phyloP scores from a whole-genome alignment of 2,888 invertebrate genomes.

The Allolobophora icterica region DNA sequence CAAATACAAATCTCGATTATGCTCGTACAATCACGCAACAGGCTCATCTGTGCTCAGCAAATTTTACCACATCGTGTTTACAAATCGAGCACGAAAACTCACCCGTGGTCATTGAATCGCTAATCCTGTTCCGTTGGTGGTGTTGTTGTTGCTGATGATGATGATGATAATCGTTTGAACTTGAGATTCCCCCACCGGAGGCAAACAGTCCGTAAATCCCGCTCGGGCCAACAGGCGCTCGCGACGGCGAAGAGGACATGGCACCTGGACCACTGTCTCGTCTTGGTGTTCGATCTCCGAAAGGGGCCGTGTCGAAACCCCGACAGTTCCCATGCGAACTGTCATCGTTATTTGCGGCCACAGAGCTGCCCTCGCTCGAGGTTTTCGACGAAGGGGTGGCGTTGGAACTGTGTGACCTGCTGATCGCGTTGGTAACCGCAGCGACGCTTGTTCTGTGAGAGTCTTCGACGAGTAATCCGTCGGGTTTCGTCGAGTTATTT shows the following conservation, averaged over 20 bases:
- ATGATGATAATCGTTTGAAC: slow-evolving; percentile 20
- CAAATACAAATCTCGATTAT: neutral
- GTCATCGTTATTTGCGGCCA: neutral
- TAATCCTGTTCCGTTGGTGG: neutral
- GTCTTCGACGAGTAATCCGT: neutral
- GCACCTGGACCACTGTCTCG: neutral
- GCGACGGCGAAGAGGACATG: neutral
- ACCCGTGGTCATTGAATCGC: neutral
- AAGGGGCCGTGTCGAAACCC: neutral
- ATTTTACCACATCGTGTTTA: no score
- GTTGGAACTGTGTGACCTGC: neutral
- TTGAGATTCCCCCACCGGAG: neutral
- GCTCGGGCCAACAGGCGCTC: neutral
- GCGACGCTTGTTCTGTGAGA: neutral
- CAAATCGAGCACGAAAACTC: neutral
- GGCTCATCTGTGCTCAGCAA: neutral
- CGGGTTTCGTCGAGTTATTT: neutral
- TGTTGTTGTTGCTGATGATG: neutral
- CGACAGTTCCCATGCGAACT: neutral
- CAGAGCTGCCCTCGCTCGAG: neutral
- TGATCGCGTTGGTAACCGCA: neutral
- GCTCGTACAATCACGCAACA: neutral
- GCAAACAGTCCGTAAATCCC: slow-evolving; percentile 25
- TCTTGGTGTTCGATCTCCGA: neutral
- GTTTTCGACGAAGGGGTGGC: neutral